A percentile compares a stretch with the other conserved stretches of the same genome.
Evolutionary conservation across 2,113 vertebrate species (phyloP).

Genomic region (Anas platyrhynchos): DNA sequence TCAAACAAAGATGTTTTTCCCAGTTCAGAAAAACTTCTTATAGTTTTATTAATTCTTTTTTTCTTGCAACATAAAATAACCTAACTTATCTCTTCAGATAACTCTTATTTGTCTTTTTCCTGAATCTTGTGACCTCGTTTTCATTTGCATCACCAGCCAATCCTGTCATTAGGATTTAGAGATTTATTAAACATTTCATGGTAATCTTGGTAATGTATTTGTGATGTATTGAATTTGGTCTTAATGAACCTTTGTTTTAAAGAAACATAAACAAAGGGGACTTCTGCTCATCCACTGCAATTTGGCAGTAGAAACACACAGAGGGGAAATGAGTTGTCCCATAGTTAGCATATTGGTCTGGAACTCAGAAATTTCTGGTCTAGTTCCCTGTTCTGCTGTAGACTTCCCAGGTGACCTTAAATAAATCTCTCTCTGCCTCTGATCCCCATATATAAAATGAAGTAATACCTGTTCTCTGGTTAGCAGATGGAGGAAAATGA

Average conservation of each 20-base stretch:
- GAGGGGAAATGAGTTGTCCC: slow-evolving; percentile 57
- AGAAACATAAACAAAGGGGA: slow-evolving; percentile 18
- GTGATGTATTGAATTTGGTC: not conserved
- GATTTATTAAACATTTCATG: slow-evolving; percentile 6
- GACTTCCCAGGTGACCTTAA: not conserved
- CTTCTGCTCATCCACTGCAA: slow-evolving; percentile 24
- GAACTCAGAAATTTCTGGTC: slow-evolving; percentile 36
- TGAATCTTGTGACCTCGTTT: not conserved
- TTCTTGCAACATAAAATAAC: not conserved
- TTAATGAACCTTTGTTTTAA: slow-evolving; percentile 58
- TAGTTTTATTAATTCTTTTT: not conserved
- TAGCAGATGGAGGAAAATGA: not conserved
- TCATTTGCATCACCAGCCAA: not conserved
- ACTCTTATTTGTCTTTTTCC: not conserved
- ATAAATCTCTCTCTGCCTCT: not conserved
- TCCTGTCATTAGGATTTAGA: not conserved
- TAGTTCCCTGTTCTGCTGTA: not conserved
- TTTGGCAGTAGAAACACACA: slow-evolving; percentile 8
- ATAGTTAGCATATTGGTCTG: not conserved
- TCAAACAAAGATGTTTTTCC: slow-evolving; percentile 3
- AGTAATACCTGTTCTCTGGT: not conserved
- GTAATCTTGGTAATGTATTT: slow-evolving; percentile 40
- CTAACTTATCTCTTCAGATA: not conserved
- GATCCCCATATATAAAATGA: not conserved
- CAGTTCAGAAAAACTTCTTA: not conserved